Evolutionary conservation across 2,113 vertebrate species (phyloP), one percentile per base, ranked within the genome.

Genomic region (Lepisosteus osseus): DNA sequence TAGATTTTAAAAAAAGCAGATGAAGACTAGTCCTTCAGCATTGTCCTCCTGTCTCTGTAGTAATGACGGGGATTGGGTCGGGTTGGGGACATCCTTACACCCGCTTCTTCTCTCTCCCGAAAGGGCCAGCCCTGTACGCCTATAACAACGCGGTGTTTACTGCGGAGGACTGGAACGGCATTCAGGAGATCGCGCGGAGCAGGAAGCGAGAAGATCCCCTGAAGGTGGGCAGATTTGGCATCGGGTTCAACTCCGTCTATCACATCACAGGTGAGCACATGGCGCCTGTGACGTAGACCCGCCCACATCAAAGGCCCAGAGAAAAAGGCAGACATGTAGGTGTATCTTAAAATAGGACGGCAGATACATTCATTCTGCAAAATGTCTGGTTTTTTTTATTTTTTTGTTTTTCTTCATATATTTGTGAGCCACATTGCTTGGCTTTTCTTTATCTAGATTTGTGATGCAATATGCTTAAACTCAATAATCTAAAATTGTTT

Each of bases 181-280:
- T 99, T 86, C 97, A 99, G 73, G 97, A 99, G 84, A 98, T 98
- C 76, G 97, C 97, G 13, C 92, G 97, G 67, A 99, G 97, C 83
- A 92, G 96, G 76, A 99, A 99, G 79, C 95, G 96, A 84, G 97
- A 99, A 54, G 97, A 99, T 75, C 97, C 97, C 0, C 80, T 98
- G 77, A 99, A 99, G 92, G 97, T 99, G 72, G 97, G 97, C 78
- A 88, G 97, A 90, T 99, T 99, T 86, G 97, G 97, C 76, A 99
- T 99, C 75, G 97, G 97, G 41, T 99, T 99, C 87, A 99, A 99
- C 85, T 99, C 97, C 70, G 97, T 99, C 71, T 99, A 99, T 82
- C 97, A 99, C 82, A 95, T 99, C 85, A 99, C 97, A 93, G 97
- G 97, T 98, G 78, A 72, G 65, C 6, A 8, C 5, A 9, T 1